These are phyloP conservation scores for Brachionus rotundiformis DNA, from an alignment of 1,140 invertebrate genomes.

Conservation along the genomic window DNA sequence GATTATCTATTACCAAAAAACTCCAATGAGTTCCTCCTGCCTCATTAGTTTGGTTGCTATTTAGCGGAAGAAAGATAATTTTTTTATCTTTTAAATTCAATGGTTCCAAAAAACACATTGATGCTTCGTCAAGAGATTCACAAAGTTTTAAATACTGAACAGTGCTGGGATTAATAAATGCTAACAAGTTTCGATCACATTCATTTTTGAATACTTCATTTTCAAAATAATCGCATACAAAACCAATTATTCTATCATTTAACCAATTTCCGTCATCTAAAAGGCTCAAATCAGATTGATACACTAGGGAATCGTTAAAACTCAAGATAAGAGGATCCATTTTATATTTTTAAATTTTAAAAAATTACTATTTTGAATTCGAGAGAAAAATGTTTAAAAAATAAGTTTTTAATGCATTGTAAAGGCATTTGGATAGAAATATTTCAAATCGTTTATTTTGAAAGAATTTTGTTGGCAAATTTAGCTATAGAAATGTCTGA, in stretches of 20 bases:
- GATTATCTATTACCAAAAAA: background rate
- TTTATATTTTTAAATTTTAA: too few species aligned
- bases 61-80: constrained; percentile 8
- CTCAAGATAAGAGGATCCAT: background rate
- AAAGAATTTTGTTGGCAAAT: too few species aligned
- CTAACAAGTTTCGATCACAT: background rate
- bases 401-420: background rate
- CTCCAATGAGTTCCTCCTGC: constrained; percentile 30
- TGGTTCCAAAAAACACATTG: constrained; percentile 26
- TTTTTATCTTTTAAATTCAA: constrained; percentile 14
- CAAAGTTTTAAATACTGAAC: constrained; percentile 43
- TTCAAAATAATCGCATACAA: constrained; percentile 33
- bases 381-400: background rate
- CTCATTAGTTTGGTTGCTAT: background rate
- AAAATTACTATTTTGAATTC: too few species aligned
- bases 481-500: background rate
- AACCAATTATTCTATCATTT: constrained; percentile 26
- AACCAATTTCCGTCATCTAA: constrained; percentile 30
- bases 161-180: constrained; percentile 10
- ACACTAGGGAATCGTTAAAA: constrained; percentile 21
- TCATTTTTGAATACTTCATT: constrained; percentile 8
- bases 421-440: background rate
- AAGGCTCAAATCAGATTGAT: constrained; percentile 15
- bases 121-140: constrained; percentile 8
- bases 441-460: background rate